Conservation (phyloP, 2,113 vertebrate species). For the Lethenteron camtschaticum region DNA sequence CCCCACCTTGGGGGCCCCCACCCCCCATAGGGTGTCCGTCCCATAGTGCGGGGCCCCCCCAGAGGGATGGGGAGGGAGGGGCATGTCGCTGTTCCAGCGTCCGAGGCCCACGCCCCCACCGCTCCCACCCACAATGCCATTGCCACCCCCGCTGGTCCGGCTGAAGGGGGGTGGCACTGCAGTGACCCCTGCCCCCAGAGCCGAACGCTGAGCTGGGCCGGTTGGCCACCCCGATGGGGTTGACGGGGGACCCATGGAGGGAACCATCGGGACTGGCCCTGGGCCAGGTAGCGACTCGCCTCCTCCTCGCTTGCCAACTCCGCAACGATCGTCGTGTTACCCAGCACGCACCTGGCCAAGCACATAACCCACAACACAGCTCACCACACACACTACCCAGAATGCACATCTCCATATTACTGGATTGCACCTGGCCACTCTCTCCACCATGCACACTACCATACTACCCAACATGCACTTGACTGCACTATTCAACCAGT, state of each 20-base stretch:
- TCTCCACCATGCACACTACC: too few relatives aligned
- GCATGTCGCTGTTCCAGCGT: conserved; percentile 76
- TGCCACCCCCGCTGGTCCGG: conserved; percentile 44
- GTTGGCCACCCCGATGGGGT: conserved; percentile 14
- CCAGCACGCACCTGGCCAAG: conserved; percentile 72
- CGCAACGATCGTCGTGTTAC: conserved; percentile 97
- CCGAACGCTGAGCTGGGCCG: conserved; percentile 12
- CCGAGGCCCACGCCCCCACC: conserved; percentile 48
- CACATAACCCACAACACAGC: too few relatives aligned
- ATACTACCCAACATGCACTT: too few relatives aligned
- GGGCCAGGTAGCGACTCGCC: conserved; percentile 84
- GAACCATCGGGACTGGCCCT: conserved; percentile 38
- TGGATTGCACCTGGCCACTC: too few relatives aligned
- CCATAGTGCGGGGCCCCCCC: conserved; percentile 54
- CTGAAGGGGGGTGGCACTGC: conserved; percentile 15
- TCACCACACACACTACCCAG: too few relatives aligned
- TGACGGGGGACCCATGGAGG: conserved; percentile 28
- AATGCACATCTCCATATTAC: too few relatives aligned
- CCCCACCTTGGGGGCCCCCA: conserved; percentile 81
- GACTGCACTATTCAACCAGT: too few relatives aligned
- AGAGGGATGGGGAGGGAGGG: conserved; percentile 24
- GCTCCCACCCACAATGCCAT: conserved; percentile 40
- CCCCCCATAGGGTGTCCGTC: conserved; percentile 50
- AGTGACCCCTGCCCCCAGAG: neutral
- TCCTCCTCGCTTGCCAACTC: conserved; percentile 96